Evolutionary conservation across 2,113 vertebrate genomes (phyloP), one percentile per base, ranked within the genome.

Genomic region (Sceloporus tristichus): DNA sequence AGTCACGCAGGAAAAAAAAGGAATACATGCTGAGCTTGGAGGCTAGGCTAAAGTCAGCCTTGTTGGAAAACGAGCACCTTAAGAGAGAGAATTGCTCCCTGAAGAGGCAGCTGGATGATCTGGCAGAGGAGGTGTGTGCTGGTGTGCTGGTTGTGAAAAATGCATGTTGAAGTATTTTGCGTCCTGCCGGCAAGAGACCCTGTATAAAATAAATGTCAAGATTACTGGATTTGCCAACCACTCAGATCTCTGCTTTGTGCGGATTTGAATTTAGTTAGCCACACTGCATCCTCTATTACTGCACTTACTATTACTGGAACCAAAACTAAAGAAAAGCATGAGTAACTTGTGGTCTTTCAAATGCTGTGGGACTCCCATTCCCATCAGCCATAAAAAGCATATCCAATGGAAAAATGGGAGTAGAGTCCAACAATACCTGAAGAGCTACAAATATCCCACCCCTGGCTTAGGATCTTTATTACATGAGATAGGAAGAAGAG

Each of bases 1-100:
- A 98, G 82, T 99, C 99, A 0, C 98, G 98, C 65, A 99, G 97
- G 92, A 99, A 99, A 92, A 99, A 98, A 94, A 99, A 99, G 68
- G 99, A 99, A 86, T 99, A 99, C 87, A 95, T 99, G 97, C 92
- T 98, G 56, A 96, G 98, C 0, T 94, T 99, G 87, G 98, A 99
- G 92, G 96, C 95, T 0, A 98, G 98, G 16, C 95, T 99, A 76
- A 97, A 98, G 91, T 79, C 97, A 79, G 98, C 98, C 0, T 91
- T 99, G 40, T 87, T 96, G 38, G 98, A 99, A 93, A 99, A 99
- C 0, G 98, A 98, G 87, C 96, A 92, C 65, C 98, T 99, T 48
- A 98, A 98, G 96, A 97, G 94, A 82, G 99, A 99, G 94, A 99
- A 99, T 23, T 98, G 98, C 40, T 97, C 96, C 0, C 95, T 99